Conservation (phyloP, 2,797 vertebrate species). For the Varecia variegata region DNA sequence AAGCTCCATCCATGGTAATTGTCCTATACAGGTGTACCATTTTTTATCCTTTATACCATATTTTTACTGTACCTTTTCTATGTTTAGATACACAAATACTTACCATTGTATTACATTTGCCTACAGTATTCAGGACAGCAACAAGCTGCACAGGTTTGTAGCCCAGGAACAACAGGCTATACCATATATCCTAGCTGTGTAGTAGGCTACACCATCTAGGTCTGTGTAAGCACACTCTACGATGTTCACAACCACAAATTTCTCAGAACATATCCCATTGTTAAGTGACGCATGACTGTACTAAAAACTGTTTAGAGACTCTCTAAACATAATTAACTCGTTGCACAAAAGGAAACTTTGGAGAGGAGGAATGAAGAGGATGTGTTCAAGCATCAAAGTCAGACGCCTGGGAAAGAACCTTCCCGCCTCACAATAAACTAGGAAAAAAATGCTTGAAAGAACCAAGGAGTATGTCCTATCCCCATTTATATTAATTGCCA, state of each 20-base stretch:
- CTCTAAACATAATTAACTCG: not conserved
- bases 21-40: not conserved
- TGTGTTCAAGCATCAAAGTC: not conserved
- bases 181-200: too few species aligned
- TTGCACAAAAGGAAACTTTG: not conserved
- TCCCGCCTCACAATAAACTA: not conserved
- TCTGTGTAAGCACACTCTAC: not conserved
- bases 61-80: not conserved
- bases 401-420: not conserved
- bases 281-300: not conserved
- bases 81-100: not conserved
- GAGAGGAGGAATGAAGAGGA: not conserved
- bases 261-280: not conserved
- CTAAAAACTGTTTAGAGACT: not conserved
- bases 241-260: not conserved
- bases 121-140: not conserved
- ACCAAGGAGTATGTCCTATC: not conserved
- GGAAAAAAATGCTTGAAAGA: not conserved
- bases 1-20: not conserved
- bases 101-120: not conserved
- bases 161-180: not conserved
- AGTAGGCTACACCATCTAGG: not conserved
- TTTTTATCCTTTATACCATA: not conserved
- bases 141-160: not conserved
- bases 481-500: slow-evolving; percentile 25